These are phyloP conservation scores for Euwallacea fornicatus DNA, from an alignment of 1,140 invertebrate species.

Conservation along the genomic window DNA sequence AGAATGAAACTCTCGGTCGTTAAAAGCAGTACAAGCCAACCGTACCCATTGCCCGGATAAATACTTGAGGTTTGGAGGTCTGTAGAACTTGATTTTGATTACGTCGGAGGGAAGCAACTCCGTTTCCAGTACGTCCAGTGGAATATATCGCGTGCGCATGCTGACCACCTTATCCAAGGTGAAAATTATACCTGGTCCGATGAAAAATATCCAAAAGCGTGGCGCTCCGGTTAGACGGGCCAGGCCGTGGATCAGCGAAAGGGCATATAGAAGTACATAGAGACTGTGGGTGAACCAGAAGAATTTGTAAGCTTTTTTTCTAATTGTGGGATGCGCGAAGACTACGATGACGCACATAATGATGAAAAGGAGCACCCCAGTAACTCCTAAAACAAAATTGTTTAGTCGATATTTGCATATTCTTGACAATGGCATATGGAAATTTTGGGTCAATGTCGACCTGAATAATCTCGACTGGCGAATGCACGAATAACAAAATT, in stretches of 20 bases:
- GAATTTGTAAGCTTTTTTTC: constrained; percentile 93
- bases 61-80: constrained; percentile 96
- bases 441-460: too few relatives aligned
- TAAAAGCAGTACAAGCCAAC: constrained; percentile 89
- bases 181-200: constrained; percentile 89
- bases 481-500: too few relatives aligned
- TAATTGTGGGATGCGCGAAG: constrained; percentile 92
- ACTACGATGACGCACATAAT: constrained; percentile 96
- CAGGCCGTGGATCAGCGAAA: constrained; percentile 93
- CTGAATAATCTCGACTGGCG: background rate
- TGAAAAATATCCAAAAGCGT: constrained; percentile 95
- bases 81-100: constrained; percentile 88
- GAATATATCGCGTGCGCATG: constrained; percentile 88
- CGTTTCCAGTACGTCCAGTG: constrained; percentile 92
- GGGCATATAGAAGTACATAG: constrained; percentile 86
- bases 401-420: background rate
- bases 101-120: constrained; percentile 95
- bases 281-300: constrained; percentile 98
- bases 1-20: constrained; percentile 93
- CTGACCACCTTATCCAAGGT: constrained; percentile 92
- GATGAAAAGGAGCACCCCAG: constrained; percentile 91
- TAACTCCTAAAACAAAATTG: constrained; percentile 72
- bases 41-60: constrained; percentile 89
- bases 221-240: constrained; percentile 90
- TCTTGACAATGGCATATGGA: too few relatives aligned